Base-by-base conservation (phyloP, 1,140 invertebrate species). In the Physella acuta region DNA sequence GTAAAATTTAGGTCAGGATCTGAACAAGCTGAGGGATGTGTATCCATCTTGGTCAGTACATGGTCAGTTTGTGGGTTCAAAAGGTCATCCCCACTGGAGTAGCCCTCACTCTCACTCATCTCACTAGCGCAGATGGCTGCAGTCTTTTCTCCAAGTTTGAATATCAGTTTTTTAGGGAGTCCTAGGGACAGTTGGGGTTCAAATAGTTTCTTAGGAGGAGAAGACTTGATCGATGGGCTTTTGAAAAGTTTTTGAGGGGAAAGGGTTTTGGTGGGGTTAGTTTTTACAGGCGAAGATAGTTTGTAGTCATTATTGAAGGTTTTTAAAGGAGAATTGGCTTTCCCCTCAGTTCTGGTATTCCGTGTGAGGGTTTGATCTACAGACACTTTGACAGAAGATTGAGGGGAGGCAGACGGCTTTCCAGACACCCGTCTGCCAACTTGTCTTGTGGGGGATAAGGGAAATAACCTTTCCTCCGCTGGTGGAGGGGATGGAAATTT, bases 101-200 rank as follows among this genome's bases (percentile, higher is more conserved):
- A 66, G 26, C 52, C 64, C n/a, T 66, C 64, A 66, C 64, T 66
- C 31, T 56, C 64, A 56, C 53, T 66, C 4, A 66, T 11, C 26
- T 66, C 64, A 31, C 2, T 39, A n/a, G 64, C 64, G 56, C 64
- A 66, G 24, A 66, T 49, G n/a, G 34, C 39, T 5, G 64, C 5
- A 1, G 64, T 56, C 30, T 53, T 51, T 33, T 64, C 62, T 4
- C 31, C 37, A 24, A 64, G 33, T 53, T 52, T 64, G 20, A n/a
- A 14, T 16, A 44, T 61, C 2, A 36, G 28, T 39, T 39, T 39
- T 61, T 26, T 61, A 26, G 59, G 24, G 36, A 30, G 8, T 16
- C 11, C 28, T 28, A 44, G 1, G 5, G 59, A 61, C 2, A 34
- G 2, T 20, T 28, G 56, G 2, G 24, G 20, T 1, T 61, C 59